Evolutionary conservation across 2,888 invertebrate genomes (phyloP).

Genomic region (Amblyteles armatorius): DNA sequence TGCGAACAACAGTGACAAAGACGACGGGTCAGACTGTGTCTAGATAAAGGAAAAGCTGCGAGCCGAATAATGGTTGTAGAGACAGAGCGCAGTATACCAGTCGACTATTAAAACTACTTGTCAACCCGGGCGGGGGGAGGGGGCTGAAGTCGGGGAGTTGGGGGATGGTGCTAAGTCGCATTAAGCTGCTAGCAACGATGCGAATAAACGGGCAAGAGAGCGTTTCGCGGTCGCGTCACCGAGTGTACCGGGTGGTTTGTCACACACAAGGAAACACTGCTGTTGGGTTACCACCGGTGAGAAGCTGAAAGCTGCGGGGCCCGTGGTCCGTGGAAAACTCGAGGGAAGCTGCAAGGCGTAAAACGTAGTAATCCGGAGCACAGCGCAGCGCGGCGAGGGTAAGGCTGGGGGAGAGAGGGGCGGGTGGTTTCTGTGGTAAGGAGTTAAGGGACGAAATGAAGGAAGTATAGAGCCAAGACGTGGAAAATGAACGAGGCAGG

Average conservation of each 20-base stretch:
- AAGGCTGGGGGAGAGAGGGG: conserved; percentile 19
- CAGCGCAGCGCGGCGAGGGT: conserved; percentile 42
- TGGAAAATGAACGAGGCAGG: conserved; percentile 5
- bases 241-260: conserved; percentile 45
- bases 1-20: not conserved
- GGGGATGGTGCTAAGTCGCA: conserved; percentile 54
- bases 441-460: conserved; percentile 19
- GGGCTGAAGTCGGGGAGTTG: too few relatives aligned
- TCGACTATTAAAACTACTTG: conserved; percentile 67
- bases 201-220: conserved; percentile 69
- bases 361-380: conserved; percentile 66
- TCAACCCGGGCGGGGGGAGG: conserved; percentile 25
- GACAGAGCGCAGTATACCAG: conserved; percentile 18
- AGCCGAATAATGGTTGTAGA: not conserved
- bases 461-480: conserved; percentile 12
- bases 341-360: conserved; percentile 60
- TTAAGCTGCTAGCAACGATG: conserved; percentile 72
- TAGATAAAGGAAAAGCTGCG: conserved; percentile 9
- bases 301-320: conserved; percentile 32
- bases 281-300: not conserved
- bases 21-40: not conserved
- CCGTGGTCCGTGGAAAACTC: conserved; percentile 51
- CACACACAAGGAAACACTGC: conserved; percentile 23
- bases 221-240: not conserved
- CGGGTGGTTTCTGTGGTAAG: not conserved